phyloP scores from a whole-genome alignment of 2,113 vertebrate genomes.

The Lophura nycthemera region DNA sequence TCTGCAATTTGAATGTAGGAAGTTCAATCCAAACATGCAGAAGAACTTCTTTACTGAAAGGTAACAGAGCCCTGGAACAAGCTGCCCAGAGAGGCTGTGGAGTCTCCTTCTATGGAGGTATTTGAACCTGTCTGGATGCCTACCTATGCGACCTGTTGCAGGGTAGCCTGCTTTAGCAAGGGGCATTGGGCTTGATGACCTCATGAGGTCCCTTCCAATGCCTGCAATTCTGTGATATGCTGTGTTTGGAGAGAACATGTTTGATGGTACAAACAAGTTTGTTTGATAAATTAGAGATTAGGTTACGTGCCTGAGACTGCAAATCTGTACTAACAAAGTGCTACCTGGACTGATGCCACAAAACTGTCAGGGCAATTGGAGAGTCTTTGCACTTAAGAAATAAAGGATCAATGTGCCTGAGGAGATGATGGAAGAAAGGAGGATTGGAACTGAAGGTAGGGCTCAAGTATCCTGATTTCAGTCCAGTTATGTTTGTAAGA shows the following conservation, averaged over 20 bases:
- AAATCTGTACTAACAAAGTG: neutral
- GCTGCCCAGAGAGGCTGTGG: too few relatives aligned
- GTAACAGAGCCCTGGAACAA: too few relatives aligned
- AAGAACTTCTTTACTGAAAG: too few relatives aligned
- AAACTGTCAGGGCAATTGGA: neutral
- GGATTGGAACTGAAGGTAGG: neutral
- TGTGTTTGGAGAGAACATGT: neutral
- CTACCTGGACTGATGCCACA: neutral
- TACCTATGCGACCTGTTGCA: too few relatives aligned
- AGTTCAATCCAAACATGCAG: too few relatives aligned
- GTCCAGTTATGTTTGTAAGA: neutral
- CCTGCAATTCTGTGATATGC: too few relatives aligned
- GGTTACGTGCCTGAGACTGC: neutral
- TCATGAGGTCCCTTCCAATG: too few relatives aligned
- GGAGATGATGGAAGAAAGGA: neutral
- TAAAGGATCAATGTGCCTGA: neutral
- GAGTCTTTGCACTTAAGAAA: neutral
- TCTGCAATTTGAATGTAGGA: too few relatives aligned
- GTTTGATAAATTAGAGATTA: neutral
- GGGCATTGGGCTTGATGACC: too few relatives aligned
- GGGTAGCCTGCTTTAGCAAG: too few relatives aligned
- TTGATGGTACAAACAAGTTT: neutral
- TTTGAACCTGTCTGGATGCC: too few relatives aligned
- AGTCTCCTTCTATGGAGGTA: too few relatives aligned
- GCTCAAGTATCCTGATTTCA: accelerated